Evolutionary conservation across 2,888 invertebrate species (phyloP).

Genomic region (Hypselothyrea guttata): DNA sequence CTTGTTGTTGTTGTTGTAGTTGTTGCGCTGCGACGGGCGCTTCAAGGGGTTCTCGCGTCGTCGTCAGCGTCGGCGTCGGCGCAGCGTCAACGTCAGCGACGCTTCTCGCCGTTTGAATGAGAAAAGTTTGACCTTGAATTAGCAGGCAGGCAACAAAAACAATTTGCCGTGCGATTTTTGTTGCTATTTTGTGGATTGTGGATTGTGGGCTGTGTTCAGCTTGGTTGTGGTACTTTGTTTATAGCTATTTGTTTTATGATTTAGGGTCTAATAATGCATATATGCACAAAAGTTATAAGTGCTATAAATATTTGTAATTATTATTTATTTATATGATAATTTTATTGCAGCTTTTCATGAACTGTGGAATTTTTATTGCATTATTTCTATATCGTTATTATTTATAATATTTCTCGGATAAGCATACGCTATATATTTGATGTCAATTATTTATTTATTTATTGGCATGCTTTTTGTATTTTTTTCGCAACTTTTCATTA

Average conservation of each 20-base stretch:
- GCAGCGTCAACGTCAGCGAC: constrained; percentile 28
- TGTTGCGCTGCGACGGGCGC: constrained; percentile 44
- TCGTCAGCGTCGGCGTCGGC: constrained; percentile 24
- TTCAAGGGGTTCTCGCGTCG: constrained; percentile 60
- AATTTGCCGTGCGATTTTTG: constrained; percentile 71
- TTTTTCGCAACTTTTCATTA: no score
- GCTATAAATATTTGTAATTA: constrained; percentile 3
- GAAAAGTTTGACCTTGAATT: constrained; percentile 82
- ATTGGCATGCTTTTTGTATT: no score
- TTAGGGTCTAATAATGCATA: constrained; percentile 2
- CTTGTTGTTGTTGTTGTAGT: constrained; percentile 41
- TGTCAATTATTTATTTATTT: no score
- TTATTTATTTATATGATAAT: constrained; percentile 28
- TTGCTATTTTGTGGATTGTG: constrained; percentile 33
- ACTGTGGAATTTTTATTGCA: constrained; percentile 22
- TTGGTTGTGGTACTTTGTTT: constrained; percentile 18
- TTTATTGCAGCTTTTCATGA: constrained; percentile 26
- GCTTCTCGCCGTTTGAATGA: constrained; percentile 48
- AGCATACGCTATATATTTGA: no score
- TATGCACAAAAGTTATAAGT: not conserved
- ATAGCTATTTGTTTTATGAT: constrained; percentile 21
- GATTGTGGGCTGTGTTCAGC: constrained; percentile 14
- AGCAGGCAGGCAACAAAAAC: constrained; percentile 39
- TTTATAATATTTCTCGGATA: no score
- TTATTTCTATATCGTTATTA: no score